A percentile compares a stretch with the other conserved stretches of the same genome.
Evolutionary conservation across 23 tunicate genomes (phyloP).

Genomic region (Ascidia mentula): DNA sequence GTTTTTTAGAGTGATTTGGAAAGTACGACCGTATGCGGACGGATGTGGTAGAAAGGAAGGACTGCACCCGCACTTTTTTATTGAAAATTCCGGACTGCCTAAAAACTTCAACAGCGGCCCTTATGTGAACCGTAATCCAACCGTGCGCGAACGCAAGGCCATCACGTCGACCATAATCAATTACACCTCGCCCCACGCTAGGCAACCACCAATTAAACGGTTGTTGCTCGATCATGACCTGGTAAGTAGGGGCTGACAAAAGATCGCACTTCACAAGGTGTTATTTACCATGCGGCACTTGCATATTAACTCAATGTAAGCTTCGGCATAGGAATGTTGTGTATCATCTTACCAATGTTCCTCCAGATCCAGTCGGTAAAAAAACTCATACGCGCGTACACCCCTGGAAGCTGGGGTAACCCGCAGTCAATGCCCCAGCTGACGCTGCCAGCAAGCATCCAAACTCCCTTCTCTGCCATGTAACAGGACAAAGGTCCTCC

Average conservation of each 20-base stretch:
- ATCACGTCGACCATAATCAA: not conserved
- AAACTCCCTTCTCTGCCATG: slow-evolving; percentile 12
- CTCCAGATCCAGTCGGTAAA: slow-evolving; percentile 64
- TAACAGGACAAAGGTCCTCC: slow-evolving; percentile 74
- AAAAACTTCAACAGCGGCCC: not conserved
- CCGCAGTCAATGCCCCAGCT: slow-evolving; percentile 82
- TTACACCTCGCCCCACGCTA: not conserved
- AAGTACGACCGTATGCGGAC: too few species aligned
- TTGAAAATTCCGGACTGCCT: too few species aligned
- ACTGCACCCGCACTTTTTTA: too few species aligned
- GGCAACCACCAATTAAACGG: not conserved
- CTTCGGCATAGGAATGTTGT: not conserved
- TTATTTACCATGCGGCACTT: not conserved
- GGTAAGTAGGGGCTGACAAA: not conserved
- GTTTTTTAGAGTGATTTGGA: too few species aligned
- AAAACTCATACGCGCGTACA: slow-evolving; percentile 44
- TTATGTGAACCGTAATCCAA: not conserved
- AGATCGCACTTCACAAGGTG: too few species aligned
- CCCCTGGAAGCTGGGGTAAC: slow-evolving; percentile 57
- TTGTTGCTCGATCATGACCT: not conserved
- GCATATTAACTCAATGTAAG: not conserved
- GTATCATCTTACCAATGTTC: slow-evolving; percentile 28
- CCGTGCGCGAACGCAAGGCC: not conserved
- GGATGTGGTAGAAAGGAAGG: too few species aligned
- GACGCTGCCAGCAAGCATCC: slow-evolving; percentile 66